These are phyloP conservation scores for Sphaerodactylus townsendi DNA, from an alignment of 2,113 vertebrate genomes.

Conservation along the genomic window DNA sequence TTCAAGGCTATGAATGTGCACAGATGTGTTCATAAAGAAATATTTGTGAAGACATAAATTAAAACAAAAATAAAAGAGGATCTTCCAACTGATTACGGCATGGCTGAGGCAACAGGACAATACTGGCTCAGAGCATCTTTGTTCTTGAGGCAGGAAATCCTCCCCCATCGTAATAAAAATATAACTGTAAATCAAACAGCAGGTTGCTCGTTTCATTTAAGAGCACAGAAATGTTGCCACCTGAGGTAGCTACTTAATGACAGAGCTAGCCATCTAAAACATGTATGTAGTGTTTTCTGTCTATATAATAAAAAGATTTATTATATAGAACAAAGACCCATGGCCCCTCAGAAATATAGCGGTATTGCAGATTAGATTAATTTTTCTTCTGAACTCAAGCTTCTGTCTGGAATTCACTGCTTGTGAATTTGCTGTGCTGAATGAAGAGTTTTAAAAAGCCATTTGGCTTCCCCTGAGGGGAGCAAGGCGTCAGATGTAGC, in stretches of 20 bases:
- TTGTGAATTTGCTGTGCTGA: slow-evolving; percentile 25
- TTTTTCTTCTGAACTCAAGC: background rate
- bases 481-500: background rate
- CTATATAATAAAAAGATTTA: slow-evolving; percentile 22
- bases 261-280: slow-evolving; percentile 42
- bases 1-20: background rate
- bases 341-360: slow-evolving; percentile 40
- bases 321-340: slow-evolving; percentile 48
- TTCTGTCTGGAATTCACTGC: slow-evolving; percentile 41
- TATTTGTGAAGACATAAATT: background rate
- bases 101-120: background rate
- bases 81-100: background rate
- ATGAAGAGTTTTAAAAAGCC: slow-evolving; percentile 36
- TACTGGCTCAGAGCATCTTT: background rate
- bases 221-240: background rate
- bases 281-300: slow-evolving; percentile 42
- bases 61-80: background rate
- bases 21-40: background rate
- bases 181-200: background rate
- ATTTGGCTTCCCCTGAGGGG: slow-evolving; percentile 30
- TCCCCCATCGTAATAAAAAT: background rate
- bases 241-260: slow-evolving; percentile 15
- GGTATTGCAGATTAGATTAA: slow-evolving; percentile 43
- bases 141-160: background rate
- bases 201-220: background rate